phyloP scores from a whole-genome alignment of 2,888 invertebrate species.

The Acanthococcus lagerstroemiae region DNA sequence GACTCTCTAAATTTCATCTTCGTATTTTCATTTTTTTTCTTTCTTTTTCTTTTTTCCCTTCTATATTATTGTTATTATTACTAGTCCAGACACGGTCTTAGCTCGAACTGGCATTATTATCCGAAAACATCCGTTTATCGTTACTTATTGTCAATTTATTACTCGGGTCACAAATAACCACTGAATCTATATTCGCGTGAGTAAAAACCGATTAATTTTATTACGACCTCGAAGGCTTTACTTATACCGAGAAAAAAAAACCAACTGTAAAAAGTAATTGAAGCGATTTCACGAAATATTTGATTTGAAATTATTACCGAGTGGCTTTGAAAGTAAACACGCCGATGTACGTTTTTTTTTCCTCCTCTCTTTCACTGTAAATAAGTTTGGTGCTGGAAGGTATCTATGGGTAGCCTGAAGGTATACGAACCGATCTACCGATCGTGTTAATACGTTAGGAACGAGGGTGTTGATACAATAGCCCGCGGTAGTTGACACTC shows the following conservation, averaged over 20 bases:
- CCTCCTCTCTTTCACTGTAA: no score
- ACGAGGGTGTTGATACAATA: slow-evolving; percentile 24
- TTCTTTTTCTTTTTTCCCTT: not conserved
- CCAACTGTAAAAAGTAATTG: not conserved
- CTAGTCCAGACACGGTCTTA: slow-evolving; percentile 17
- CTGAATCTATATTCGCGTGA: slow-evolving; percentile 9
- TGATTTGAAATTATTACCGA: no score
- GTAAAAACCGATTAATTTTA: not conserved
- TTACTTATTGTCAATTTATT: slow-evolving; percentile 30
- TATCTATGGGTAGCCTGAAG: no score
- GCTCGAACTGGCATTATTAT: slow-evolving; percentile 3
- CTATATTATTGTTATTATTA: slow-evolving; percentile 13
- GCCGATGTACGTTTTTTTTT: not conserved
- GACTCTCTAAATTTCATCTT: slow-evolving; percentile 21
- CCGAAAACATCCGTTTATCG: slow-evolving; percentile 27
- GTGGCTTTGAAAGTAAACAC: not conserved
- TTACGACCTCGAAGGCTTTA: not conserved
- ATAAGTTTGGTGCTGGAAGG: no score
- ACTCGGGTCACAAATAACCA: slow-evolving; percentile 24
- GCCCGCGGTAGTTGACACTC: slow-evolving; percentile 28
- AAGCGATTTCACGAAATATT: no score
- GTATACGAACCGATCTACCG: no score
- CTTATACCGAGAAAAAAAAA: not conserved
- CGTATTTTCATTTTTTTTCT: slow-evolving; percentile 8
- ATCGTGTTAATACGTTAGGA: slow-evolving; percentile 1